Evolutionary conservation across 1,140 invertebrate genomes (phyloP), one percentile per base, ranked within the genome.

Genomic region (Drosophila navojoa): DNA sequence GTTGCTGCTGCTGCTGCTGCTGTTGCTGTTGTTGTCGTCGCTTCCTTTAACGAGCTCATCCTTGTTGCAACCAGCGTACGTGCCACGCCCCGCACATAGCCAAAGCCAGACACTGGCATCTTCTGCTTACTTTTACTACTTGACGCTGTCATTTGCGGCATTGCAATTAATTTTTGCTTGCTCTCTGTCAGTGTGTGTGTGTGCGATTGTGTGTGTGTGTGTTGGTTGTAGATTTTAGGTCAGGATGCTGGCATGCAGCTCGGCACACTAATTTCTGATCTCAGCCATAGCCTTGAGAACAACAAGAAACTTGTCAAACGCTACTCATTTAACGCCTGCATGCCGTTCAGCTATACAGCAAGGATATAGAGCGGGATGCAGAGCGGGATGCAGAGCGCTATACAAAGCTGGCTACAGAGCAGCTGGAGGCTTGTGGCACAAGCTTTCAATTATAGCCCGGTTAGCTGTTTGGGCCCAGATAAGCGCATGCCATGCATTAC

Each of bases 61-160:
- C 84, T 87, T 87, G 82, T 79, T 82, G 79, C 79, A 82, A 79
- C 66, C 64, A 50, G 72, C 79, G 80, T 67, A 84, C 79, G 76
- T 76, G 78, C 57, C 76, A 71, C 68, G 54, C 63, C 69, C 55
- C 45, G 35, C 52, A 22, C n/a, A 44, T 58, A 45, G 50, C 40
- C 35, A 58, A 47, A 44, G 59, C 32, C 27, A 50, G 45, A 59
- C 54, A 29, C 35, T 19, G 25, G 38, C 67, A 47, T 66, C 47
- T 71, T 66, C 76, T 81, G 82, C 82, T 86, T 87, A 86, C 82
- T 87, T 87, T 87, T 87, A 87, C 82, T 87, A 87, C 82, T 87
- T 87, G 82, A 87, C 79, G 82, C 82, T 87, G 82, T 87, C 82
- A 87, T 87, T 87, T 87, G 82, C 82, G 82, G 82, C 79, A 87